phyloP scores from a whole-genome alignment of 1,140 invertebrate species.

The Drosophila bipectinata region DNA sequence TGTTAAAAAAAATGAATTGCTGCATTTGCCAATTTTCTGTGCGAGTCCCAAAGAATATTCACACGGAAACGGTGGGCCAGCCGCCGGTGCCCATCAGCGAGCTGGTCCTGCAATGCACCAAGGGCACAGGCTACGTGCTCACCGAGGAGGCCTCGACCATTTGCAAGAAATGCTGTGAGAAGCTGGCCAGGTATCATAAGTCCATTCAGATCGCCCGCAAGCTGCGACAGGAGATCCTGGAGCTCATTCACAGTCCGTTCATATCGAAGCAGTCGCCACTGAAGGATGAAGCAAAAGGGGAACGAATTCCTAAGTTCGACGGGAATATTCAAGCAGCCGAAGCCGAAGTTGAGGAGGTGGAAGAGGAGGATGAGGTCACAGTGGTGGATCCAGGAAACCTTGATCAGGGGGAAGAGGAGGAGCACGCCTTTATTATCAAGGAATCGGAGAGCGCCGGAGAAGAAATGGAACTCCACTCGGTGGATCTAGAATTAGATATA shows the following conservation, averaged over 20 bases:
- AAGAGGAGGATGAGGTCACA: conserved; percentile 21
- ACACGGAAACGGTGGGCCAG: conserved; percentile 61
- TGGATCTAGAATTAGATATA: conserved; percentile 64
- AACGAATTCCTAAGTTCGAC: conserved; percentile 47
- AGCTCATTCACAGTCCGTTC: conserved; percentile 63
- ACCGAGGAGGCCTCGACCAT: conserved; percentile 54
- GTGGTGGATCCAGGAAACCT: conserved; percentile 24
- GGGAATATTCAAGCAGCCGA: conserved; percentile 18
- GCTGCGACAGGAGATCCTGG: conserved; percentile 62
- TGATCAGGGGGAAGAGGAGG: conserved; percentile 23
- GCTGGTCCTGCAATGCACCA: conserved; percentile 62
- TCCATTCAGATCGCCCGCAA: conserved; percentile 65
- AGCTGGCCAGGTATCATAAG: conserved; percentile 64
- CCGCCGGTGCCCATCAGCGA: conserved; percentile 67
- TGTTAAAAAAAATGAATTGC: conserved; percentile 57
- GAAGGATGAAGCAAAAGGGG: conserved; percentile 22
- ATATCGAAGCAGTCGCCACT: conserved; percentile 33
- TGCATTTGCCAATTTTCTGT: conserved; percentile 74
- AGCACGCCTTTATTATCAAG: conserved; percentile 43
- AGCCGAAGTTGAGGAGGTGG: conserved; percentile 28
- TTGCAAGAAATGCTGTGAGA: conserved; percentile 70
- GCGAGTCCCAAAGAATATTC: conserved; percentile 63
- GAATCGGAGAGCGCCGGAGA: conserved; percentile 32
- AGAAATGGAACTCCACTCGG: conserved; percentile 45
- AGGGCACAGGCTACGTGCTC: conserved; percentile 56